A percentile compares a stretch with the other conserved stretches of the same genome.
phyloP scores from a whole-genome alignment of 2,888 invertebrate genomes.

The Serrognathus titanus region DNA sequence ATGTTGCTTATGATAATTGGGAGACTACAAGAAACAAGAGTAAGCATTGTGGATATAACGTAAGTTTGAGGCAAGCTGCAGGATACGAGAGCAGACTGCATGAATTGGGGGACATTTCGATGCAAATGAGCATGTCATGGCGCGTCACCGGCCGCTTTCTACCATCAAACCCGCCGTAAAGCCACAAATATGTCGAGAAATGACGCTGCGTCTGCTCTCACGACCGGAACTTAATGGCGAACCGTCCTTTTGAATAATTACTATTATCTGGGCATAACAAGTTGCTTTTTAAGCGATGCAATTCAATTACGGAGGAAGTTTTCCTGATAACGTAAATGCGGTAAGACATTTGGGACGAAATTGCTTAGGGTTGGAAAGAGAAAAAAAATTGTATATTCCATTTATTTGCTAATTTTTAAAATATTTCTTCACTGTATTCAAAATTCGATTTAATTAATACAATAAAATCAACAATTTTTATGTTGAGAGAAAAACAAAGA shows the following conservation, averaged over 20 bases:
- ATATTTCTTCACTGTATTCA: no score
- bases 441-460: no score
- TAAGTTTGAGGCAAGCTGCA: conserved; percentile 30
- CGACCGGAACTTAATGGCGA: conserved; percentile 21
- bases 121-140: conserved; percentile 40
- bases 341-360: no score
- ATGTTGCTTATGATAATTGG: background rate
- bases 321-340: no score
- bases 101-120: conserved; percentile 40
- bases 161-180: conserved; percentile 34
- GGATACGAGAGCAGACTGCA: conserved; percentile 30
- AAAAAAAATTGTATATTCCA: no score
- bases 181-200: conserved; percentile 32
- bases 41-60: conserved; percentile 12
- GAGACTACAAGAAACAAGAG: background rate
- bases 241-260: conserved; percentile 24
- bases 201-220: conserved; percentile 21
- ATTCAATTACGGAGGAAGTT: conserved; percentile 13
- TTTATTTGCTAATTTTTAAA: no score
- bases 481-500: no score
- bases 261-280: conserved; percentile 8
- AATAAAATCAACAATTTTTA: no score
- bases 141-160: conserved; percentile 34
- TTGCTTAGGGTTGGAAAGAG: no score
- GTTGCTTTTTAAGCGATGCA: conserved; percentile 4